Base-by-base conservation (phyloP, 1,140 invertebrate genomes). In the Camponotus vicinus region DNA sequence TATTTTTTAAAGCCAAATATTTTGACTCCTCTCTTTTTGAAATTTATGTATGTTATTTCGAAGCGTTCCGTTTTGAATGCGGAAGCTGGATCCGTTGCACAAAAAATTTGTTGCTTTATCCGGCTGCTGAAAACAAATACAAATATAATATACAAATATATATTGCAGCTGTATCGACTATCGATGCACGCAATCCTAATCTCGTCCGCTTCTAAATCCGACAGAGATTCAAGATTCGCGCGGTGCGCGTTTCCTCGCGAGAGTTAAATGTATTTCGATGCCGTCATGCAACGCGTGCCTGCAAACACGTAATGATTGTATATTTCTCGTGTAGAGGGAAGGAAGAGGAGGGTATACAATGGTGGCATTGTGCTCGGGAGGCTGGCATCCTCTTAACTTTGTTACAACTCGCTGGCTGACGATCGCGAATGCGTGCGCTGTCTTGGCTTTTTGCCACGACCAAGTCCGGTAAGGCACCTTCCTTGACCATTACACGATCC, bases 331-430 rank as follows among this genome's bases (percentile, higher is more conserved):
- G 9, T 7, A 18, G 13, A n/a, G 8, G 21, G 2, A 4, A 5
- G 18, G 15, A 9, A 11, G 76, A 13, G 34, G 34, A 21, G 13
- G 45, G 69, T 55, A 32, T 73, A 83, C 69, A 83, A 83, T 75
- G 63, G 55, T 42, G 18, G 57, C 55, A 83, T 83, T 83, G 79
- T 83, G 55, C 55, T 73, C 57, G 52, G 13, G 40, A n/a, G 9
- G 42, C 40, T 61, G 67, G 55, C 40, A 73, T 73, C 55, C 34
- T 83, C 79, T 75, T 61, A 73, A 82, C 67, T 40, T 82, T 57
- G 69, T 83, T 83, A 75, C 67, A 55, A 55, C 66, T 59, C 37
- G 21, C 40, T 40, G 45, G 77, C 27, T 40, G 45, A 66, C 77
- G 77, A 32, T 80, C 77, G 64, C 63, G 77, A 13, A 13, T 45